Evolutionary conservation across 2,888 invertebrate species (phyloP), one percentile per base, ranked within the genome.

Genomic region (Rotaria magnacalcarata): DNA sequence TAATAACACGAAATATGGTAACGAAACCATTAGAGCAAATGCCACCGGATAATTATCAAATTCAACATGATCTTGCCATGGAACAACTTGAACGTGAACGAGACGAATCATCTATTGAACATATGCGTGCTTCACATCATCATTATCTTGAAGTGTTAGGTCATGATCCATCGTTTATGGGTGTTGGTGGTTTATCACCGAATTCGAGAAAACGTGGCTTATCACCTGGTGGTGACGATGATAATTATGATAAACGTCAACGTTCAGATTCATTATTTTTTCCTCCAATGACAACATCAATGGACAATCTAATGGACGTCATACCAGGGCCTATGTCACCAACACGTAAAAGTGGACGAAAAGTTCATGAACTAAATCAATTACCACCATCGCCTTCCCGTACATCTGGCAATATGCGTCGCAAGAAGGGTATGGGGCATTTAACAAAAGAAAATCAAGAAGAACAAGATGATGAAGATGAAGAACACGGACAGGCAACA

Each of bases 371-470:
- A 27, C 34, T 67, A n/a, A 67, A 67, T 19, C 67, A 67, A 67
- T 34, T 80, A 47, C 80, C 80, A 47, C 43, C 80, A 80, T 47
- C 80, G 14, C 80, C 43, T 24, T 80, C 80, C 11, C 80, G 47
- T 47, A 19, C 67, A 67, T 19, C 67, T 4, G 67, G 67, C 7
- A 67, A 67, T 67, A 67, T 67, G 34, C 11, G 67, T 16, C 67
- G 67, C 19, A 67, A 67, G 11, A 67, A 67, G 19, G 67, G 67
- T 67, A 43, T 80, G 47, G 47, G 80, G n/a, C 80, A 47, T 80
- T n/a, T 43, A 47, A 80, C 80, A n/a, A 80, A 47, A 80, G 47
- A 80, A 80, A 80, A 80, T 80, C 80, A 80, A 47, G 47, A 47
- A 47, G 80, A 80, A 80, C 80, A 80, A 47, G 80, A 80, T 24